Percentiles rank a stretch among this genome's conserved stretches.
Evolutionary conservation across 1,140 invertebrate genomes (phyloP).

Genomic region (Cheumatopsyche charites): DNA sequence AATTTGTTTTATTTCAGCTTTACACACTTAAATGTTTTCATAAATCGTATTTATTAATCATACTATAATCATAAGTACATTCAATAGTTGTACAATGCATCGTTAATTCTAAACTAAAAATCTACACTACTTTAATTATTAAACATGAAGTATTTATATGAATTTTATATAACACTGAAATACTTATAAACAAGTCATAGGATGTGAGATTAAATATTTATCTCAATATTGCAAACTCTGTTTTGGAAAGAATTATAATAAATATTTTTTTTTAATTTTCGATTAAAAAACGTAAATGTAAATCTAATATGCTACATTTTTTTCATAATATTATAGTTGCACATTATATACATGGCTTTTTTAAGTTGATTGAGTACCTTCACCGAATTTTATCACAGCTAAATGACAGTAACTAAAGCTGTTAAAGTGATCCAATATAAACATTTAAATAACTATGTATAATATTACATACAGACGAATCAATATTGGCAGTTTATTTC

Average conservation of each 20-base stretch:
- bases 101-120: slow-evolving; percentile 3
- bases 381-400: slow-evolving; percentile 48
- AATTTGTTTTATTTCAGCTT: slow-evolving; percentile 6
- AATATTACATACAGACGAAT: background rate
- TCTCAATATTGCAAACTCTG: background rate
- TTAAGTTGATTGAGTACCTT: slow-evolving; percentile 22
- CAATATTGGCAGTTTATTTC: slow-evolving; percentile 10
- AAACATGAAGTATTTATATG: slow-evolving; percentile 9
- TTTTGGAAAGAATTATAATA: background rate
- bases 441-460: slow-evolving; percentile 5
- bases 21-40: slow-evolving; percentile 6
- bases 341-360: too few species aligned
- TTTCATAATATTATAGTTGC: background rate
- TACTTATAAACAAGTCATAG: slow-evolving; percentile 10
- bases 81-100: background rate
- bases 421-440: slow-evolving; percentile 28
- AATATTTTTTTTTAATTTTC: slow-evolving; percentile 4
- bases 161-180: slow-evolving; percentile 2
- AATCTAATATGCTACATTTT: slow-evolving; percentile 14
- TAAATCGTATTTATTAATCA: background rate
- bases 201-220: slow-evolving; percentile 19
- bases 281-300: background rate
- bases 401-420: slow-evolving; percentile 47
- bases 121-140: slow-evolving; percentile 16
- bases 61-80: slow-evolving; percentile 1